Percentiles rank a stretch among this genome's conserved stretches.
Conservation (phyloP, 2,888 invertebrate species). For the Syritta pipiens region DNA sequence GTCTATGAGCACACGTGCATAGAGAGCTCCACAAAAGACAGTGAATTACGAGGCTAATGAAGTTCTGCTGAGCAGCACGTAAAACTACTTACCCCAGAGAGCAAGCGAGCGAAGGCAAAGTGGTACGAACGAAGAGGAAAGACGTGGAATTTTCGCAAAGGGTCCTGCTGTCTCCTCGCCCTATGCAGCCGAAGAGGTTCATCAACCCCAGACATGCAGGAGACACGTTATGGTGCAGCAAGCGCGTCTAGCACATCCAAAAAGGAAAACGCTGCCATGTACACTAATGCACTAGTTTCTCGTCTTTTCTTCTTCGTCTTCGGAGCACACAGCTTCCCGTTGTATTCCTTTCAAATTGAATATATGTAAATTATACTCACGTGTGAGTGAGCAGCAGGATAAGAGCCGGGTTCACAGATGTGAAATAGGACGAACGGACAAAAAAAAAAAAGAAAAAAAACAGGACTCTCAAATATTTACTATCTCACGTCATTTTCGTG, state of each 20-base stretch:
- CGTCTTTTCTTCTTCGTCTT: slow-evolving; percentile 25
- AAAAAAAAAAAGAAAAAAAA: no score
- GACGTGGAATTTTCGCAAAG: slow-evolving; percentile 18
- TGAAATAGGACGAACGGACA: slow-evolving; percentile 13
- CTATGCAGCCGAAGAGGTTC: slow-evolving; percentile 63
- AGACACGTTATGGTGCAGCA: slow-evolving; percentile 53
- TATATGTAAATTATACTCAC: slow-evolving; percentile 26
- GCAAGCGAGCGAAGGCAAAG: slow-evolving; percentile 12
- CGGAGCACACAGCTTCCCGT: slow-evolving; percentile 13
- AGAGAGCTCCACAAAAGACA: slow-evolving; percentile 26
- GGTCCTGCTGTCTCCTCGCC: slow-evolving; percentile 19
- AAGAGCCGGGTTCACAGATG: slow-evolving; percentile 23
- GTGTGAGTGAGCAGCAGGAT: background rate
- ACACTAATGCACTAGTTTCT: slow-evolving; percentile 64
- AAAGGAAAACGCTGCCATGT: slow-evolving; percentile 20
- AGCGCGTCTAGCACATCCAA: slow-evolving; percentile 55
- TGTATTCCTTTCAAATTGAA: slow-evolving; percentile 46
- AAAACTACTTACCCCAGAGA: slow-evolving; percentile 54
- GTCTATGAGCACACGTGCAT: background rate
- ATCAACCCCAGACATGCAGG: slow-evolving; percentile 61
- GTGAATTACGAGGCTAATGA: slow-evolving; percentile 66
- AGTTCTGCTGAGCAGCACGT: slow-evolving; percentile 66
- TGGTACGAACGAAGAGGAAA: slow-evolving; percentile 26
- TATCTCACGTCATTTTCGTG: slow-evolving; percentile 35
- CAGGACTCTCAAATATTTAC: slow-evolving; percentile 40